Base-by-base conservation (phyloP, 2,888 invertebrate genomes). In the Sinohyriopsis cumingii region DNA sequence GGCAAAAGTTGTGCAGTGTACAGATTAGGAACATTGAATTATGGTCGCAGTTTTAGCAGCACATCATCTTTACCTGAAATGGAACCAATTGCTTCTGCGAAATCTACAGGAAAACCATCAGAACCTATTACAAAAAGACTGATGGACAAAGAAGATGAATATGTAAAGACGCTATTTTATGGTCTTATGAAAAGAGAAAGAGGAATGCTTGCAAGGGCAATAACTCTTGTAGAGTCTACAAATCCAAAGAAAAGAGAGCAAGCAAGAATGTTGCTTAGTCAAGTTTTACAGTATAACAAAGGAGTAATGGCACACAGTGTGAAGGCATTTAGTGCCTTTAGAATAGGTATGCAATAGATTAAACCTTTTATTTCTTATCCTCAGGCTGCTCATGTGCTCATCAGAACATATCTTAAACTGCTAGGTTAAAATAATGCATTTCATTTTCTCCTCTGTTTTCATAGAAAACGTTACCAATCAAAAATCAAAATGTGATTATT, bases 191-290 rank as follows among this genome's bases (percentile, higher is more conserved):
- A 75, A 19, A 83, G 90, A 0, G 79, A 90, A 4, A 77, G 92
- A 62, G 88, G 90, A 3, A 81, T 86, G 64, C 84, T 92, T 59
- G 91, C 92, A 12, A 85, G 88, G 74, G 87, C 89, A 4, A 92
- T 92, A 69, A 92, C 92, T 54, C 84, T 92, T 4, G 90, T 91
- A 18, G 92, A 92, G 77, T 91, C 91, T 4, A 84, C 84, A 19
- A 88, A 91, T 82, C 86, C 87, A 20, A 74, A 72, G 55, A 91
- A 91, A 79, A 88, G 88, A 73, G 86, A 86, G 22, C 87, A 90
- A 68, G 91, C 90, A 7, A 90, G 90, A 76, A 63, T 80, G 25
- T 69, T 91, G 56, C 79, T 91, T 54, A 83, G 85, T 45, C 75
- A 73, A 70, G 85, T 90, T 67, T 79, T 90, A 68, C 79, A 80